A percentile compares a stretch with the other conserved stretches of the same genome.
phyloP scores from a whole-genome alignment of 2,888 invertebrate genomes.

The Acronicta alni region DNA sequence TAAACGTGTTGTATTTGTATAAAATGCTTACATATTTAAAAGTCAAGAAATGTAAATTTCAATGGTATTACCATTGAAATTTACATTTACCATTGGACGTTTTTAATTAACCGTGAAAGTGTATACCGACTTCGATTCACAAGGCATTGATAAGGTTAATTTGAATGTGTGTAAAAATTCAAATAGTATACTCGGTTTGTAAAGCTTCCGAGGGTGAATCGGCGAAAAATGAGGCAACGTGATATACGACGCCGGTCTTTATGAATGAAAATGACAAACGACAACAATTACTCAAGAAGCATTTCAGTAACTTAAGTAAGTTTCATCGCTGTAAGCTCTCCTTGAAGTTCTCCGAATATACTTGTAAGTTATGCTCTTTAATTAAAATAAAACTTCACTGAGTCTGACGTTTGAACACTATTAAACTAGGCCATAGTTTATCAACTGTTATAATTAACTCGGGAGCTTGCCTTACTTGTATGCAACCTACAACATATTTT shows the following conservation, averaged over 20 bases:
- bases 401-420: background rate
- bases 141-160: slow-evolving; percentile 21
- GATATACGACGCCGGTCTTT: slow-evolving; percentile 8
- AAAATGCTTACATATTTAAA: background rate
- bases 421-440: slow-evolving; percentile 4
- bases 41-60: background rate
- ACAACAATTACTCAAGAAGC: slow-evolving; percentile 5
- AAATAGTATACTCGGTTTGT: slow-evolving; percentile 13
- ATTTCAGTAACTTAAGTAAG: background rate
- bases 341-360: background rate
- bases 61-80: too few species aligned
- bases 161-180: slow-evolving; percentile 29
- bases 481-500: slow-evolving; percentile 20
- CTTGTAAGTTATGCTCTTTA: background rate
- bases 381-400: background rate
- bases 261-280: slow-evolving; percentile 30
- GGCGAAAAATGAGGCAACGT: slow-evolving; percentile 6
- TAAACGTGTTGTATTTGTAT: too few species aligned
- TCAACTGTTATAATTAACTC: slow-evolving; percentile 16
- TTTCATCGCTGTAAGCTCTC: slow-evolving; percentile 1
- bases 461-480: background rate
- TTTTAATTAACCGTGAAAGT: background rate
- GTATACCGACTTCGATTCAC: background rate
- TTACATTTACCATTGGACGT: too few species aligned
- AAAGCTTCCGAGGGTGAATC: slow-evolving; percentile 5